A percentile compares a stretch with the other conserved stretches of the same genome.
These are phyloP conservation scores for Melanerpes formicivorus DNA, from an alignment of 2,113 vertebrate genomes.

Conservation along the genomic window DNA sequence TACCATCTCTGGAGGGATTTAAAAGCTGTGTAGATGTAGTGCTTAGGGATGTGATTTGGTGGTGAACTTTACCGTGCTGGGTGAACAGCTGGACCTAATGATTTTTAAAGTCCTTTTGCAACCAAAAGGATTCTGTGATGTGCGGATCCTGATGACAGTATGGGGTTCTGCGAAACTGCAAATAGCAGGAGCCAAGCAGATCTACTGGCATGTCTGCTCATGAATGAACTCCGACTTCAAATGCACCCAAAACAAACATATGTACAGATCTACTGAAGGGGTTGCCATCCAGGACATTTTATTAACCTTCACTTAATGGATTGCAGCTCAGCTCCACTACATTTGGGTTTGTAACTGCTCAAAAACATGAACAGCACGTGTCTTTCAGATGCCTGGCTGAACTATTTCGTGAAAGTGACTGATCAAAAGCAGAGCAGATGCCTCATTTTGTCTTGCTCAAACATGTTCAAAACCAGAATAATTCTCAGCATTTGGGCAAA, in stretches of 20 bases:
- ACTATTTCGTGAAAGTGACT: slow-evolving; percentile 5
- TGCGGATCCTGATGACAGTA: background rate
- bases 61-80: no score
- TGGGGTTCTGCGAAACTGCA: background rate
- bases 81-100: no score
- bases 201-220: background rate
- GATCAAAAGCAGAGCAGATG: slow-evolving; percentile 26
- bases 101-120: no score
- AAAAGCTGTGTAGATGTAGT: no score
- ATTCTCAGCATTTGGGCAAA: background rate
- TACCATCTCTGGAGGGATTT: no score
- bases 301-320: background rate
- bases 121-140: no score
- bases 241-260: no score
- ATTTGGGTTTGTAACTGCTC: slow-evolving; percentile 31
- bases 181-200: background rate
- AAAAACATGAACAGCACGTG: background rate
- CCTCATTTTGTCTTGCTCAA: slow-evolving; percentile 6
- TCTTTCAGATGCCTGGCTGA: background rate
- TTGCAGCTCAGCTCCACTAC: background rate
- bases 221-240: background rate
- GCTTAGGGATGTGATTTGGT: no score
- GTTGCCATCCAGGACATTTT: slow-evolving; percentile 22
- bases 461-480: background rate
- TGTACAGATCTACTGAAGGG: background rate